Evolutionary conservation across 2,113 vertebrate genomes (phyloP).

Genomic region (Montifringilla adamsi): DNA sequence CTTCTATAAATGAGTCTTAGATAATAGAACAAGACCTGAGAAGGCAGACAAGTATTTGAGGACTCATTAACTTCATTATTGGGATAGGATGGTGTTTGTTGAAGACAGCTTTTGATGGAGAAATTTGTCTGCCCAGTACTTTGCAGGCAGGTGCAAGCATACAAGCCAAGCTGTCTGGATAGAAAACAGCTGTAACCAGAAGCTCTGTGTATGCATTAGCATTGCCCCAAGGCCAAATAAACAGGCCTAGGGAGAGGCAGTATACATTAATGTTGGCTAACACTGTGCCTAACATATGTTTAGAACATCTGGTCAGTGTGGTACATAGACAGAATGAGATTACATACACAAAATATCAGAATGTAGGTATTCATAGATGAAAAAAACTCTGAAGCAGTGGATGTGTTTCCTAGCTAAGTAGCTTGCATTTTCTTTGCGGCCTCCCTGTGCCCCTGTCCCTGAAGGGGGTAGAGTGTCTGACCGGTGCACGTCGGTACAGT

Average conservation of each 20-base stretch:
- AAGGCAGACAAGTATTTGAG: neutral
- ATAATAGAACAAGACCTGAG: neutral
- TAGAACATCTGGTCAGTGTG: slow-evolving; percentile 17
- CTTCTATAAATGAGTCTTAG: neutral
- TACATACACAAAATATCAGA: neutral
- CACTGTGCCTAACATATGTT: neutral
- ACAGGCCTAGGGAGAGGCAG: neutral
- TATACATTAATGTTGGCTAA: neutral
- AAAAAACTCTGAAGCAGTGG: neutral
- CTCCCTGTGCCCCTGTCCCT: neutral
- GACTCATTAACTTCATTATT: neutral
- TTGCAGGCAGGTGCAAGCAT: slow-evolving; percentile 9
- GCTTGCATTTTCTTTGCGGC: neutral
- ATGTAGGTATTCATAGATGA: neutral
- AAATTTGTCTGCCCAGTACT: neutral
- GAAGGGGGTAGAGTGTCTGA: neutral
- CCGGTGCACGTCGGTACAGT: rapidly evolving
- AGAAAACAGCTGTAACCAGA: slow-evolving; percentile 48
- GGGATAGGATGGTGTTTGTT: neutral
- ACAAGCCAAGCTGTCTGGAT: neutral
- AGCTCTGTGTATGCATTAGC: slow-evolving; percentile 10
- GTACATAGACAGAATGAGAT: neutral
- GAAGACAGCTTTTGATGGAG: neutral
- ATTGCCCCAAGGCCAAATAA: slow-evolving; percentile 17
- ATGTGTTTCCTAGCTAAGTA: neutral